A percentile compares a stretch with the other conserved stretches of the same genome.
Evolutionary conservation across 2,797 vertebrate genomes (phyloP).

Genomic region (Ficedula albicollis): DNA sequence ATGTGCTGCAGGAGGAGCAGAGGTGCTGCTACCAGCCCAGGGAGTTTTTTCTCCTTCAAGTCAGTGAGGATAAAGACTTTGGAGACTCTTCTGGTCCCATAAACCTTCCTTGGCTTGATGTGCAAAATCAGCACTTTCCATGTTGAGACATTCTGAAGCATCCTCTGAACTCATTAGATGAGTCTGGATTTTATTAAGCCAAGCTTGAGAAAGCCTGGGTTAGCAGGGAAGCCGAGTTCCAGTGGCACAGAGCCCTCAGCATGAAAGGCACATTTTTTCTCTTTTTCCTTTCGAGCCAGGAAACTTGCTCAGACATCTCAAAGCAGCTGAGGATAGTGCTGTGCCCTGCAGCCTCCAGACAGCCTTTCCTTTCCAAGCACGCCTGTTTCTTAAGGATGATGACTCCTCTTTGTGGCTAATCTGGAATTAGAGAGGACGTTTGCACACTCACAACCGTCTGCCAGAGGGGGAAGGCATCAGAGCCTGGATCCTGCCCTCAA

Average conservation of each 20-base stretch:
- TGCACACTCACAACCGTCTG: neutral
- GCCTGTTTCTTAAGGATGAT: neutral
- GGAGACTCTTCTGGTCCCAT: neutral
- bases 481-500: neutral
- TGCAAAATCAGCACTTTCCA: neutral
- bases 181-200: neutral
- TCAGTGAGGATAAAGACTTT: neutral
- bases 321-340: neutral
- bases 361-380: neutral
- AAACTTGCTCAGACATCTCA: neutral
- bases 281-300: neutral
- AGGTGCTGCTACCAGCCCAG: neutral
- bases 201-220: neutral
- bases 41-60: neutral
- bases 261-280: neutral
- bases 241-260: neutral
- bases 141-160: neutral
- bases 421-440: conserved; percentile 45
- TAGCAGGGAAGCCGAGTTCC: neutral
- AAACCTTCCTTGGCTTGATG: neutral
- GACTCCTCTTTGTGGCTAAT: conserved; percentile 38
- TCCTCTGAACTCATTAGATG: neutral
- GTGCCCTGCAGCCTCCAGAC: neutral
- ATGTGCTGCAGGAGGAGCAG: neutral
- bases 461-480: neutral